Conservation (phyloP, 2,797 vertebrate genomes). For the Melanotaenia parkinsoni region DNA sequence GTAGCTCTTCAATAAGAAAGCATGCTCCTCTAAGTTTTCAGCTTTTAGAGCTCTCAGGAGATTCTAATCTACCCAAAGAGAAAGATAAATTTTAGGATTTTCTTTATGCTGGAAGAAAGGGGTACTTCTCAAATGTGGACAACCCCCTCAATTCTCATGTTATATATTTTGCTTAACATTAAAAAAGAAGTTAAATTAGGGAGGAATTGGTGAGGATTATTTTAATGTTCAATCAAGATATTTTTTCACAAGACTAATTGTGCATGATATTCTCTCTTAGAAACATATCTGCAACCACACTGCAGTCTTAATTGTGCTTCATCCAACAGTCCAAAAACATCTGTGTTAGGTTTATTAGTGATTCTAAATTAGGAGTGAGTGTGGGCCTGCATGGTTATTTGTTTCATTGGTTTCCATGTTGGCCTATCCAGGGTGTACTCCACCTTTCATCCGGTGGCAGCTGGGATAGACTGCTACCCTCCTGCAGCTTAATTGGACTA, state of each 20-base stretch:
- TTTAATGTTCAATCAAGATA: neutral
- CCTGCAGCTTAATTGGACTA: too few species aligned
- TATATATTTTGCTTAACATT: neutral
- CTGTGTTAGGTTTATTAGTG: too few species aligned
- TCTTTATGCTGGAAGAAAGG: conserved; percentile 25
- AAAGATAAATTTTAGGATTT: conserved; percentile 28
- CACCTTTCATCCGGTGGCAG: too few species aligned
- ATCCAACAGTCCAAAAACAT: too few species aligned
- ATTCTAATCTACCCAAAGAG: conserved; percentile 17
- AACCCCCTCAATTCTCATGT: conserved; percentile 5
- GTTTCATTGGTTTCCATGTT: too few species aligned
- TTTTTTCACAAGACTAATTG: neutral
- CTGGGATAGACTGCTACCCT: too few species aligned
- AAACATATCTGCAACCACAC: too few species aligned
- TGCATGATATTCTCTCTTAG: neutral
- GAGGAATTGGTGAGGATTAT: neutral
- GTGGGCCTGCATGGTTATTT: too few species aligned
- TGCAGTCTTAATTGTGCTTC: neutral
- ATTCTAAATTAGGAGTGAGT: too few species aligned
- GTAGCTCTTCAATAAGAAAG: conserved; percentile 17
- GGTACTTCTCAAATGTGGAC: conserved; percentile 11
- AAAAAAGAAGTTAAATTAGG: neutral
- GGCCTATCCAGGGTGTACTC: too few species aligned
- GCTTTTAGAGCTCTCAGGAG: conserved; percentile 10
- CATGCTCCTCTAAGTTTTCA: neutral